Conservation (phyloP, 2,797 vertebrate genomes). For the Periophthalmus magnuspinnatus region DNA sequence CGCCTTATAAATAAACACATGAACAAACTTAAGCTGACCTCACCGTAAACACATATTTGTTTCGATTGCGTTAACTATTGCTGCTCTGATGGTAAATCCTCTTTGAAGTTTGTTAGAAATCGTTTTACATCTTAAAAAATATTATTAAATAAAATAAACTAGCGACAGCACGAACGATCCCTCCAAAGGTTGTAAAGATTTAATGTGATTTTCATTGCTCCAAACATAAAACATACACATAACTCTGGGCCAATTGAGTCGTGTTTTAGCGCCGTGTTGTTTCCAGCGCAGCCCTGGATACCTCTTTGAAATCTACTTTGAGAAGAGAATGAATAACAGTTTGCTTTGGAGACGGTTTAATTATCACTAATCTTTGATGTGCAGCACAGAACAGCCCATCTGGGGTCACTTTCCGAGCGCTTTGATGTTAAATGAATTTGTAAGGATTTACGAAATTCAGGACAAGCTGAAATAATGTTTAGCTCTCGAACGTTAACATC, state of each 20-base stretch:
- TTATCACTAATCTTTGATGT: constrained; percentile 53
- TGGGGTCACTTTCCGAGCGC: constrained; percentile 36
- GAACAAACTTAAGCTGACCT: too few relatives aligned
- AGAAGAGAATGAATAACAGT: constrained; percentile 25
- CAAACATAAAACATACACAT: constrained; percentile 1
- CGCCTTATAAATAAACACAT: too few relatives aligned
- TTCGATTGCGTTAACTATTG: too few relatives aligned
- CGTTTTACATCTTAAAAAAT: background rate
- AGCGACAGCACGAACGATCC: background rate
- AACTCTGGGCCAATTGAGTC: background rate
- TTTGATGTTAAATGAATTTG: constrained; percentile 45
- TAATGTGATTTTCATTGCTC: background rate
- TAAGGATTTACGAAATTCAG: constrained; percentile 30
- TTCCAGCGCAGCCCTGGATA: constrained; percentile 17
- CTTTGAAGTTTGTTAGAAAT: background rate
- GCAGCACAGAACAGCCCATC: constrained; percentile 25
- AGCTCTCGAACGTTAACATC: constrained; percentile 21
- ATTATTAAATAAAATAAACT: too few relatives aligned
- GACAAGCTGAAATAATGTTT: constrained; percentile 21
- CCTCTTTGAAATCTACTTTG: constrained; percentile 27
- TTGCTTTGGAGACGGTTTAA: constrained; percentile 49
- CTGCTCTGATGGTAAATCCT: too few relatives aligned
- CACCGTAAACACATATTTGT: too few relatives aligned
- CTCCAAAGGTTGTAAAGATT: constrained; percentile 1
- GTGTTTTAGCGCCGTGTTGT: background rate